phyloP scores from a whole-genome alignment of 2,113 vertebrate genomes.

The Rostratula benghalensis region DNA sequence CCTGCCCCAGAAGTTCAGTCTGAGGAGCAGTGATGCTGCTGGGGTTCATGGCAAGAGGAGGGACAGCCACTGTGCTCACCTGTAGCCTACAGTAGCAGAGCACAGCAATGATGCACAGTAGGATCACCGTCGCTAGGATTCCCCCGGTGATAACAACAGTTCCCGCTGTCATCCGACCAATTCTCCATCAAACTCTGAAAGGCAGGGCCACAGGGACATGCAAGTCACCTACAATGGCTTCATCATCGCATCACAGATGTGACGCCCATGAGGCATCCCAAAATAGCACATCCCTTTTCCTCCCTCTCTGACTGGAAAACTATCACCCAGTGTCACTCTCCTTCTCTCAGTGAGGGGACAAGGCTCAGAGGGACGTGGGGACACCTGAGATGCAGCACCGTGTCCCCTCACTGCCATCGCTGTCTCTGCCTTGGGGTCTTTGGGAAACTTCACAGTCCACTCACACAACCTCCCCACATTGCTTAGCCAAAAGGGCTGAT shows the following conservation, averaged over 20 bases:
- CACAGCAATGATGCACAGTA: constrained; percentile 96
- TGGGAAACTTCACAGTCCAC: rapidly evolving
- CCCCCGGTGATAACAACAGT: constrained; percentile 99
- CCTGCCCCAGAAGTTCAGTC: neutral
- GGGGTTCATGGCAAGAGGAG: rapidly evolving
- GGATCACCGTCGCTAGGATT: constrained; percentile 98
- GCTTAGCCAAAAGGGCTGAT: neutral
- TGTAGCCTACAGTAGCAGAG: constrained; percentile 99
- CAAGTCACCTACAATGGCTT: neutral
- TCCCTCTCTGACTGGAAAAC: neutral
- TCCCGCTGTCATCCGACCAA: constrained; percentile 99
- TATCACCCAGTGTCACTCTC: neutral
- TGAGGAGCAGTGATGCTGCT: rapidly evolving
- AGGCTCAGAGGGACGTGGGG: too few relatives aligned
- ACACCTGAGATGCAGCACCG: neutral
- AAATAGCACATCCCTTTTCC: neutral
- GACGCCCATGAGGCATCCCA: neutral
- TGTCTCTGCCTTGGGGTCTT: neutral
- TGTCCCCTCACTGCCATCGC: rapidly evolving
- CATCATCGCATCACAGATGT: rapidly evolving
- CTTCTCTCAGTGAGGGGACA: neutral
- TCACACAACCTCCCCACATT: neutral
- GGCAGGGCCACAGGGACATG: neutral
- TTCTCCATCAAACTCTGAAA: constrained; percentile 96
- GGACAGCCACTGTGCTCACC: constrained; percentile 62